Evolutionary conservation across 2,797 vertebrate genomes (phyloP), one percentile per base, ranked within the genome.

Genomic region (Ciconia nigra): DNA sequence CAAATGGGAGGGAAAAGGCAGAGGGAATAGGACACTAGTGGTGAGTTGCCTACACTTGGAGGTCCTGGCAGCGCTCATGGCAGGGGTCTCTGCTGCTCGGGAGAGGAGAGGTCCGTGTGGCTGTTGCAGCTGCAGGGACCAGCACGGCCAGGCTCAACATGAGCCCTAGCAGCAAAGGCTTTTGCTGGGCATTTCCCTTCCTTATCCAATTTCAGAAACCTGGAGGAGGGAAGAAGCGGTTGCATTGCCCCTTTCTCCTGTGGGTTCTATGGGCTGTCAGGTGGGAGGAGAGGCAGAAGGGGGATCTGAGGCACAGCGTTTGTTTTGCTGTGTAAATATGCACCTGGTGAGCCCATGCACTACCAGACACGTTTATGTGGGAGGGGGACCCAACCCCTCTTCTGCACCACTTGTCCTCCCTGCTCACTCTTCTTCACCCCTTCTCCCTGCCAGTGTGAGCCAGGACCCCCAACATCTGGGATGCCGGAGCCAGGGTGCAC

Each of bases 401-500:
- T 54, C 62, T 79, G 65, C 42, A 13, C 39, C 2, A 1, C 52
- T 78, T 3, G 0, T 83, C 25, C 33, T 88, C 62, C 26, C 39
- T 33, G 41, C 44, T 84, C 3, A 1, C 47, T 73, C 11, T 20
- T 59, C 39, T 55, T 76, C 26, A 61, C 18, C 16, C 9, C 31
- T 72, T 84, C 46, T 82, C 21, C 41, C 31, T 5, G 3, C 12
- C 4, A 21, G 5, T 2, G 6, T 35, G 67, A 70, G 42, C 58
- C 24, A 22, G 42, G 44, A 35, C 10, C 26, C 21, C 8, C 5
- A 4, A 1, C 9, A 24, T 15, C 15, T 46, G 54, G 9, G 11
- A 5, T 31, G 10, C 29, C 1, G 6, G 18, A 65, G n/a, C 28
- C 2, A 1, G 62, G 17, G 39, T 4, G 10, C 9, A 7, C 0